phyloP scores from a whole-genome alignment of 2,888 invertebrate genomes.

The Hermaeophaga mercurialis region DNA sequence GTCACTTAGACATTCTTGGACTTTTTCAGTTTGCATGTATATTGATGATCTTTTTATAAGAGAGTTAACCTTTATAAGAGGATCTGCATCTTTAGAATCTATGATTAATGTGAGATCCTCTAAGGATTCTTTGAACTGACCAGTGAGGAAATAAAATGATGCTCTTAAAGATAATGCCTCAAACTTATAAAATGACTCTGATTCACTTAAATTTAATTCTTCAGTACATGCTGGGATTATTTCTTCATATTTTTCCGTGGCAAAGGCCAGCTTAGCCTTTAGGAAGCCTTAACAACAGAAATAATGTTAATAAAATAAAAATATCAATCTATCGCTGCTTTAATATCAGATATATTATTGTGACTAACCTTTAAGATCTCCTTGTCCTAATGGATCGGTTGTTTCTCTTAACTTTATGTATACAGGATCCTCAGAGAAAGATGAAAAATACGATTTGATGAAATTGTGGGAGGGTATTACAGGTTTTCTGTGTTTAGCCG shows the following conservation, averaged over 20 bases:
- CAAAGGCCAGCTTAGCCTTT: slow-evolving; percentile 73
- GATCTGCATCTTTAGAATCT: slow-evolving; percentile 65
- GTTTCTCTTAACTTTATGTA: slow-evolving; percentile 60
- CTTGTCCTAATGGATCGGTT: slow-evolving; percentile 47
- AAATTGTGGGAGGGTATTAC: slow-evolving; percentile 85
- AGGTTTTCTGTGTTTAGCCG: slow-evolving; percentile 70
- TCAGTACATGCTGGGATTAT: slow-evolving; percentile 80
- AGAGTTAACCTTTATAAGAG: slow-evolving; percentile 78
- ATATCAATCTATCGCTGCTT: too few relatives aligned
- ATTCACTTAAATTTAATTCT: slow-evolving; percentile 69
- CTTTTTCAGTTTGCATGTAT: slow-evolving; percentile 77
- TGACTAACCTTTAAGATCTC: slow-evolving; percentile 50
- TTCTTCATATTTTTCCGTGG: slow-evolving; percentile 74
- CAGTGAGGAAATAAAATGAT: slow-evolving; percentile 81
- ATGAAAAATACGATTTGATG: slow-evolving; percentile 84
- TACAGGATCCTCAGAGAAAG: slow-evolving; percentile 87
- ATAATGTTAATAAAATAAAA: too few relatives aligned
- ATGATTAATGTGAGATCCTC: slow-evolving; percentile 75
- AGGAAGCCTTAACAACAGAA: slow-evolving; percentile 63
- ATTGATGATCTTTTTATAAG: slow-evolving; percentile 87
- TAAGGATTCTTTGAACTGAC: slow-evolving; percentile 74
- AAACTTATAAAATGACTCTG: slow-evolving; percentile 66
- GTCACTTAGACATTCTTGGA: slow-evolving; percentile 76
- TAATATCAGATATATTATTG: too few relatives aligned
- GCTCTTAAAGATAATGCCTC: slow-evolving; percentile 82